Conservation (phyloP, 2,888 invertebrate species). For the Teleiodes luculella region DNA sequence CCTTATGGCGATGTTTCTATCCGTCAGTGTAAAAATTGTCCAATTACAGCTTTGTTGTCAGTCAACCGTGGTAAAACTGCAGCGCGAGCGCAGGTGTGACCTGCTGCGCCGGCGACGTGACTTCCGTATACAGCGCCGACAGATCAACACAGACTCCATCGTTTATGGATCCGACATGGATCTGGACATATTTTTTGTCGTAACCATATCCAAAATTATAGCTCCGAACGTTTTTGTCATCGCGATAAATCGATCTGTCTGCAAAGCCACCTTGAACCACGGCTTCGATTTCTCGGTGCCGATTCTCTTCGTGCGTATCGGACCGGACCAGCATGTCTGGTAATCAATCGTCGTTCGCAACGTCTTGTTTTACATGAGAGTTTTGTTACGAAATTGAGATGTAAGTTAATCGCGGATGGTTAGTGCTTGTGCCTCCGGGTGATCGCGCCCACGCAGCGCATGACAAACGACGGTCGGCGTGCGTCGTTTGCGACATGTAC, state of each 20-base stretch:
- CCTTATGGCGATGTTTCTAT: conserved; percentile 58
- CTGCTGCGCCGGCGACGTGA: conserved; percentile 61
- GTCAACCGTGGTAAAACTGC: conserved; percentile 58
- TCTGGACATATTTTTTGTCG: conserved; percentile 16
- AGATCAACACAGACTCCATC: background rate
- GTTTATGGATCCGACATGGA: conserved; percentile 18
- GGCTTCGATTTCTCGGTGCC: conserved; percentile 64
- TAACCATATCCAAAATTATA: conserved; percentile 27
- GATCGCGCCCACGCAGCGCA: conserved; percentile 34
- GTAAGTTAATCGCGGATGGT: conserved; percentile 33
- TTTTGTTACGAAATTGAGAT: conserved; percentile 57
- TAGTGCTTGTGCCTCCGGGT: conserved; percentile 30
- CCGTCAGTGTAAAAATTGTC: conserved; percentile 57
- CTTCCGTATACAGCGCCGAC: conserved; percentile 41
- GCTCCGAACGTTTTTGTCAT: conserved; percentile 44
- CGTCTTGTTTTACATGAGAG: conserved; percentile 56
- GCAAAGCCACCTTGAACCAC: conserved; percentile 59
- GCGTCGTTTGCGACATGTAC: conserved; percentile 22
- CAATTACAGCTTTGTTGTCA: conserved; percentile 71
- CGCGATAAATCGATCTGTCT: conserved; percentile 47
- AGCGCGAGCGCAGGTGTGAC: conserved; percentile 53
- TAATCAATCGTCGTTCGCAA: conserved; percentile 55
- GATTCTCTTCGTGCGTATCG: conserved; percentile 65
- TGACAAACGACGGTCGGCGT: conserved; percentile 35
- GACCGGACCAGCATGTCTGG: conserved; percentile 63